Base-by-base conservation (phyloP, 23 tunicate species). In the Oikopleura vanhoeffeni region DNA sequence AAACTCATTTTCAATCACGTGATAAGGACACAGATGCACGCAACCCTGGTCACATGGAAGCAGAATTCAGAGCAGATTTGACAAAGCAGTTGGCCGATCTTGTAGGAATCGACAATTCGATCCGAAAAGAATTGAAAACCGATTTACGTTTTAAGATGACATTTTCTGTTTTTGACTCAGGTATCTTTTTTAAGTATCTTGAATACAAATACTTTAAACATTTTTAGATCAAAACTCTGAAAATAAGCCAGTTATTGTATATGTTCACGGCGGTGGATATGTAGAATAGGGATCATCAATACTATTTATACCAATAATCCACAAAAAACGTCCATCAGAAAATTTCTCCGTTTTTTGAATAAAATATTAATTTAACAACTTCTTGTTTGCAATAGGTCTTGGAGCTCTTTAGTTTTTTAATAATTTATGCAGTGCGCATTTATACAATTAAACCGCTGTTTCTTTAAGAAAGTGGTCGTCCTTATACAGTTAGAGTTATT, bases 41-140 rank as follows among this genome's bases (percentile, higher is more conserved):
- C 27, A 71, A 71, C 32, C 79, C 79, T 28, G 79, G 79, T 24
- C 79, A 71, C 38, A 24, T 71, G 38, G 79, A 71, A 71, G 79
- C 79, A 2, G 34, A 71, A 24, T 71, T 71, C 38, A 33, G 79
- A 38, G 32, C 27, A 71, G 79, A 71, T 30, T 2, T 71, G 79
- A 71, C 79, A 3, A 30, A 18, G 34, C 27, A 71, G 38, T 30
- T 71, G 34, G 79, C 79, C 3, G 79, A 18, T 28, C 34, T 71
- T 4, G 32, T 71, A 2, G 79, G 79, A 13, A 71, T 71, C 79
- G 35, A 71, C 38, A 71, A 71, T 38, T 71, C 79, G 36, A 71
- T 71, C 38, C 79, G 79, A 13, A 71, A 33, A 33, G 79, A 71
- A 71, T 2, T 30, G 4, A 71, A 71, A 30, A 71, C 79, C 4